phyloP scores from a whole-genome alignment of 1,140 invertebrate genomes.

The Drosophila miranda region DNA sequence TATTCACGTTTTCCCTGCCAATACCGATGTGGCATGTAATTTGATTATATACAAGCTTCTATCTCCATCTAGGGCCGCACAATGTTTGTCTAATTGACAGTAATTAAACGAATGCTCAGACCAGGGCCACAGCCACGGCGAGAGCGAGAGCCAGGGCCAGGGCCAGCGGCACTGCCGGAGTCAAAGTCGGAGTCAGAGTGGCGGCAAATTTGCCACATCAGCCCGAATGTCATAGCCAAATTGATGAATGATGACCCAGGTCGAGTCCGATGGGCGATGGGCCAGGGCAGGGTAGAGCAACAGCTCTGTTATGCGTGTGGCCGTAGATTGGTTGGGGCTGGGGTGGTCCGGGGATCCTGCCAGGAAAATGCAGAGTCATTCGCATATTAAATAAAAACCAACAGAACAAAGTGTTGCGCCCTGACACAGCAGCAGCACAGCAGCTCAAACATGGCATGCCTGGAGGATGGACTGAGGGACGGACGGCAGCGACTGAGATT shows the following conservation, averaged over 20 bases:
- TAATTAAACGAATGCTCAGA: slow-evolving; percentile 58
- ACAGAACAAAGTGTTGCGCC: slow-evolving; percentile 60
- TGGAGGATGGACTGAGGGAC: slow-evolving; percentile 2
- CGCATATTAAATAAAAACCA: slow-evolving; percentile 40
- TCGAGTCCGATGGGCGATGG: slow-evolving; percentile 2
- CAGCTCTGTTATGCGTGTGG: slow-evolving; percentile 52
- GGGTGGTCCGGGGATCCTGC: slow-evolving; percentile 19
- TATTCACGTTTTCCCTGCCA: slow-evolving; percentile 13
- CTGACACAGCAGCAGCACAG: slow-evolving; percentile 12
- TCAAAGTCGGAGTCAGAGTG: slow-evolving; percentile 10
- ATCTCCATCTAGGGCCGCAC: slow-evolving; percentile 2
- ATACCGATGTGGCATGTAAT: slow-evolving; percentile 45
- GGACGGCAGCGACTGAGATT: slow-evolving; percentile 24
- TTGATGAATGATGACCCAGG: slow-evolving; percentile 63
- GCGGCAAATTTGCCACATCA: slow-evolving; percentile 48
- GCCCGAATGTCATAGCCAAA: slow-evolving; percentile 43
- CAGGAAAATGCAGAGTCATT: slow-evolving; percentile 57
- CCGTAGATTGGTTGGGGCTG: slow-evolving; percentile 27
- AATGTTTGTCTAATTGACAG: slow-evolving; percentile 71
- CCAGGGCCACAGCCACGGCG: neutral
- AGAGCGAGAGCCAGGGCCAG: neutral
- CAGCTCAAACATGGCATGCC: slow-evolving; percentile 16
- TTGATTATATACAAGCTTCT: slow-evolving; percentile 53
- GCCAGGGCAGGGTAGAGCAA: slow-evolving; percentile 12
- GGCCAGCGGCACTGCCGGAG: neutral